Evolutionary conservation across 2,113 vertebrate genomes (phyloP).

Genomic region (Corydoras sp.): DNA sequence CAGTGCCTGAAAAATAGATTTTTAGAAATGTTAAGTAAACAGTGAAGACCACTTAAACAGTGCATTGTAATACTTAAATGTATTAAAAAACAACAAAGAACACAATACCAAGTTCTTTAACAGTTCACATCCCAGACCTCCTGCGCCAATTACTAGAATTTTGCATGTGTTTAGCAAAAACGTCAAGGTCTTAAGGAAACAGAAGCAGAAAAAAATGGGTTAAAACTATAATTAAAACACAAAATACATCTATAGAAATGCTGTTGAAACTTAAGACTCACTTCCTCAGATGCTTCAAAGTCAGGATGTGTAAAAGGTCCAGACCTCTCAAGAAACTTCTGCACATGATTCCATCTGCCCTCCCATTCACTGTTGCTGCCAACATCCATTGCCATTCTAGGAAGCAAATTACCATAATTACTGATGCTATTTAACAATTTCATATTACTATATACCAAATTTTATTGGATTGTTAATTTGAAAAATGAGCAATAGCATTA

Average conservation of each 20-base stretch:
- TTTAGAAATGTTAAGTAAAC: not conserved
- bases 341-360: constrained; percentile 95
- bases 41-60: too few relatives aligned
- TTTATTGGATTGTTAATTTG: too few relatives aligned
- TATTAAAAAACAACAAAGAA: not conserved
- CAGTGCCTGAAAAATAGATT: constrained; percentile 66
- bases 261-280: constrained; percentile 64
- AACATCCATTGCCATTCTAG: constrained; percentile 97
- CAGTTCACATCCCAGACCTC: constrained; percentile 93
- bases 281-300: constrained; percentile 94
- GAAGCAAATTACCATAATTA: constrained; percentile 61
- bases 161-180: constrained; percentile 91
- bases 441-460: too few relatives aligned
- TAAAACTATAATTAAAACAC: not conserved
- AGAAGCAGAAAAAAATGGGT: not conserved
- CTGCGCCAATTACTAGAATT: constrained; percentile 91
- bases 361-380: constrained; percentile 85
- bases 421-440: not conserved
- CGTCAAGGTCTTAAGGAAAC: constrained; percentile 57
- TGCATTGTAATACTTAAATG: too few relatives aligned
- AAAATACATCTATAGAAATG: constrained; percentile 68
- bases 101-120: constrained; percentile 88
- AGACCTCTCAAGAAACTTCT: constrained; percentile 93
- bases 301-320: constrained; percentile 98
- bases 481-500: too few relatives aligned